phyloP scores from a whole-genome alignment of 2,888 invertebrate genomes.

The Vanessa cardui region DNA sequence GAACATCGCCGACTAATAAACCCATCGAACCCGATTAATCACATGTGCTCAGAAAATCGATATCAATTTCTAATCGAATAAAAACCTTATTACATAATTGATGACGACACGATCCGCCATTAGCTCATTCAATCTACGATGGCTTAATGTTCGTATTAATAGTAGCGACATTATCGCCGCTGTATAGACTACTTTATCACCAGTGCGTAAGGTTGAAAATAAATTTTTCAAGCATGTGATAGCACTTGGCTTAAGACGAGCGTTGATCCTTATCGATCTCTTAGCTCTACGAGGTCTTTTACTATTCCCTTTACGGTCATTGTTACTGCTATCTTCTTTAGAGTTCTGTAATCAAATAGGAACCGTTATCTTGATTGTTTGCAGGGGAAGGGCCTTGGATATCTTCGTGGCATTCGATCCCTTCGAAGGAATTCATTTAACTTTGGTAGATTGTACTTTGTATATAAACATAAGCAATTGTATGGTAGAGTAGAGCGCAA shows the following conservation, averaged over 20 bases:
- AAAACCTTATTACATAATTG: conserved; percentile 29
- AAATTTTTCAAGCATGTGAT: neutral
- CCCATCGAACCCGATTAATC: neutral
- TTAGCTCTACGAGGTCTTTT: conserved; percentile 29
- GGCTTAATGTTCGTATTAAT: conserved; percentile 32
- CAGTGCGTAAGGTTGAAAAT: neutral
- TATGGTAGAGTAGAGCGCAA: too few relatives aligned
- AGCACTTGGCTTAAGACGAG: conserved; percentile 28
- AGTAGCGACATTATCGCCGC: neutral
- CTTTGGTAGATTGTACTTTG: too few relatives aligned
- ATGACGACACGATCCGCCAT: conserved; percentile 22
- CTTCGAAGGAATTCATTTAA: too few relatives aligned
- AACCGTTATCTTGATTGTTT: neutral
- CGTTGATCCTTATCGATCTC: conserved; percentile 39
- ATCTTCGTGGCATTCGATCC: too few relatives aligned
- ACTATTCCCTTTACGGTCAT: conserved; percentile 33
- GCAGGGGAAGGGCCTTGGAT: neutral
- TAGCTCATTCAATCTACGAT: conserved; percentile 35
- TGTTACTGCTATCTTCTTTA: conserved; percentile 23
- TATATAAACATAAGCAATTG: too few relatives aligned
- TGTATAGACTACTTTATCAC: conserved; percentile 3
- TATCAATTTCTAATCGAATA: conserved; percentile 2
- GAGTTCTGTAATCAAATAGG: conserved; percentile 1
- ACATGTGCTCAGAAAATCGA: neutral
- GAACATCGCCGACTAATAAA: neutral